phyloP scores from a whole-genome alignment of 1,140 invertebrate genomes.

The Homarus americanus region DNA sequence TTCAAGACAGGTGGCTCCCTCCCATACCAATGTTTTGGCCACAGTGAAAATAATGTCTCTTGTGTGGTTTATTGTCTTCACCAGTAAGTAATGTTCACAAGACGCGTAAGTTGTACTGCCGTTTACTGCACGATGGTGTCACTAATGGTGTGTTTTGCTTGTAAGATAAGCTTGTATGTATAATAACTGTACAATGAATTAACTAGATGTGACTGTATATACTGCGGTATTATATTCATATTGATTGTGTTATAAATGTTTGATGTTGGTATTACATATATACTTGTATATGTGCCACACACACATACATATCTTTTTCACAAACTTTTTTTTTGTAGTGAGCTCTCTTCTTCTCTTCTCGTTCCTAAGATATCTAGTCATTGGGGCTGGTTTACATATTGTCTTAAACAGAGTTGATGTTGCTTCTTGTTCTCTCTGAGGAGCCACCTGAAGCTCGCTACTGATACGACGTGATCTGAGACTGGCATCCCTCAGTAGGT shows the following conservation, averaged over 20 bases:
- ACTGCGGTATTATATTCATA: slow-evolving; percentile 66
- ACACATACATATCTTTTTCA: slow-evolving; percentile 60
- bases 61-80: slow-evolving; percentile 38
- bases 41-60: not conserved
- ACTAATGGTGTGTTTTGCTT: slow-evolving; percentile 36
- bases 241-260: slow-evolving; percentile 60
- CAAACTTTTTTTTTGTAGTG: slow-evolving; percentile 47
- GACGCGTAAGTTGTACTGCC: not conserved
- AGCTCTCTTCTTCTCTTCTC: slow-evolving; percentile 40
- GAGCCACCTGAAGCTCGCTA: too few relatives aligned
- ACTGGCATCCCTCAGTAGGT: too few relatives aligned
- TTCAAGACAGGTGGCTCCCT: not conserved
- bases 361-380: slow-evolving; percentile 66
- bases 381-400: slow-evolving; percentile 52
- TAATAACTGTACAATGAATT: slow-evolving; percentile 51
- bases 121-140: slow-evolving; percentile 22
- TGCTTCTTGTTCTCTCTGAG: too few relatives aligned
- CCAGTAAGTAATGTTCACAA: slow-evolving; percentile 4
- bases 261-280: slow-evolving; percentile 60
- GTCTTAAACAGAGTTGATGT: too few relatives aligned
- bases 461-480: too few relatives aligned
- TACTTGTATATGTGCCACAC: slow-evolving; percentile 51
- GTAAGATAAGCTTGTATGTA: slow-evolving; percentile 56
- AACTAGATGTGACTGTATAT: slow-evolving; percentile 58
- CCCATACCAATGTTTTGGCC: slow-evolving; percentile 1